Evolutionary conservation across 2,888 invertebrate species (phyloP), one percentile per base, ranked within the genome.

Genomic region (Fissipunctia ypsillon): DNA sequence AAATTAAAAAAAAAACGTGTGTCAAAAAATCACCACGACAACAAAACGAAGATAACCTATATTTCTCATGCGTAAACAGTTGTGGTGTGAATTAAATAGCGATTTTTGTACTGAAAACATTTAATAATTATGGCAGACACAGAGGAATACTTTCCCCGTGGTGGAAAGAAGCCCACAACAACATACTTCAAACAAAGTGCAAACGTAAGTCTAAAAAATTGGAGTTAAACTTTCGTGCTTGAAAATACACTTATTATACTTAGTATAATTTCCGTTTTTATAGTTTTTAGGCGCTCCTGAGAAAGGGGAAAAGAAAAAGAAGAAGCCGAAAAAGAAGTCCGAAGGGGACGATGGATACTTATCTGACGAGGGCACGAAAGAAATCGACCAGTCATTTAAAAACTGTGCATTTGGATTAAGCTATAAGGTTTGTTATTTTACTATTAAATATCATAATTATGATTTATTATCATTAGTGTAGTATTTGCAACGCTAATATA

Each of bases 91-190:
- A 67, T 66, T 28, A 65, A 76, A 76, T 74, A 60, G 60, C 69
- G 68, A 70, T 76, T 84, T 67, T 60, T 65, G 25, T 19, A 67
- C 16, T 70, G 43, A 45, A 35, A 65, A 61, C 31, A 61, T 78
- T 74, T 66, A 81, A 74, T 41, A 86, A 87, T 52, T 79, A 95
- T 95, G 94, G 94, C 84, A 65, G 95, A 95, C 52, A 93, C 92
- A 65, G 97, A 97, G 85, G 96, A 97, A 88, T 96, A 96, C 88
- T 97, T 97, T 90, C 97, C 97, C 22, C 95, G 97, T 73, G 97
- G 97, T 66, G 96, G 97, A 16, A 96, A 94, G 87, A 96, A 96
- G 84, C 95, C 96, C 2, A 91, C 93, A 50, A 89, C 92, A 50
- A 93, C 93, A 83, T 90, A 95, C 89, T 96, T 95, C 81, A 94